Percentiles rank a stretch among this genome's conserved stretches.
These are phyloP conservation scores for Alouatta palliata DNA, from an alignment of 2,113 vertebrate species.

Conservation along the genomic window DNA sequence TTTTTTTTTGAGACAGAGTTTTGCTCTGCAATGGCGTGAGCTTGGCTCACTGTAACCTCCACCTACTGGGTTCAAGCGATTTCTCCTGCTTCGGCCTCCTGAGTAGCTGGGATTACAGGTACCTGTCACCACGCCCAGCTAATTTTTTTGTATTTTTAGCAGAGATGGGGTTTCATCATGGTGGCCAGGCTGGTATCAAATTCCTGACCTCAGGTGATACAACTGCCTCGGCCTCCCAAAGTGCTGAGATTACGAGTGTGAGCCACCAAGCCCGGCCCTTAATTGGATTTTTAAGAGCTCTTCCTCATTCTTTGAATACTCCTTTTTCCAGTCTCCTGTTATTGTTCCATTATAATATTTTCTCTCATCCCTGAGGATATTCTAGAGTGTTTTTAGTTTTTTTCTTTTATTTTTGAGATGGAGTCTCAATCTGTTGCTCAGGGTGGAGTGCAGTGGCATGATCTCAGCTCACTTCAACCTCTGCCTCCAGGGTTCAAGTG, in stretches of 20 bases:
- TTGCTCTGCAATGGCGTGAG: neutral
- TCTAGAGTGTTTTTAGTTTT: neutral
- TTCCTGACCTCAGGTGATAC: neutral
- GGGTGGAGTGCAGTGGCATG: no score
- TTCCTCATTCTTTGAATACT: neutral
- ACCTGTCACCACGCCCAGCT: neutral
- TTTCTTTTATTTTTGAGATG: neutral
- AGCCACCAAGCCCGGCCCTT: neutral
- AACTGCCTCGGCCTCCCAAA: neutral
- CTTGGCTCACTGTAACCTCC: neutral
- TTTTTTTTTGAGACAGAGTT: neutral
- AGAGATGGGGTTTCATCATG: neutral
- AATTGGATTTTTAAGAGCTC: neutral
- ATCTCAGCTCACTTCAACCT: no score
- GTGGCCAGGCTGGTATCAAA: neutral
- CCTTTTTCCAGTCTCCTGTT: neutral
- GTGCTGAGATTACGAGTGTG: neutral
- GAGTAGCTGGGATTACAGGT: neutral
- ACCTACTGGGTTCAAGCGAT: neutral
- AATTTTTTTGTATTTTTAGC: neutral
- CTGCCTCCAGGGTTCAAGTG: no score
- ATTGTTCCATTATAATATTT: neutral
- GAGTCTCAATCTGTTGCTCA: no score
- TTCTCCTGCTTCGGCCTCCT: neutral
- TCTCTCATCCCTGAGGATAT: neutral